Percentiles rank a stretch among this genome's conserved stretches.
Evolutionary conservation across 2,888 invertebrate genomes (phyloP).

Genomic region (Cantharis rufa): DNA sequence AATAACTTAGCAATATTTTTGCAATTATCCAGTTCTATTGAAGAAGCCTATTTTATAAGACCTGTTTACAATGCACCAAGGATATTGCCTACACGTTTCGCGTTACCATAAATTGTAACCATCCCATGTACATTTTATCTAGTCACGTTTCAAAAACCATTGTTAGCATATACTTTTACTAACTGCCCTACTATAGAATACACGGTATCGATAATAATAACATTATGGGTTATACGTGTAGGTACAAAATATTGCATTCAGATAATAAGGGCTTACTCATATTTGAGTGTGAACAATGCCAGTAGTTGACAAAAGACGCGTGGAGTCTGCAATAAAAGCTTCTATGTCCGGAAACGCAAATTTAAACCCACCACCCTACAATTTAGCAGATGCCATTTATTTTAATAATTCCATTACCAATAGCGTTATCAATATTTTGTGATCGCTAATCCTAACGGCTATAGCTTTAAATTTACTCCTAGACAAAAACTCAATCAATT

Average conservation of each 20-base stretch:
- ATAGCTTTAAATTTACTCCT: not conserved
- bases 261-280: slow-evolving; percentile 20
- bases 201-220: slow-evolving; percentile 14
- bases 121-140: slow-evolving; percentile 12
- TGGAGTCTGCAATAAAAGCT: slow-evolving; percentile 10
- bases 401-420: not conserved
- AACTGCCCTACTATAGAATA: slow-evolving; percentile 17
- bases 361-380: slow-evolving; percentile 11
- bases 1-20: not conserved
- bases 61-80: not conserved
- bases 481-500: not conserved
- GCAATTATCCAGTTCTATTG: not conserved
- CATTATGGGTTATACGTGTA: slow-evolving; percentile 29
- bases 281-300: slow-evolving; percentile 26
- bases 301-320: slow-evolving; percentile 27
- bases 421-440: not conserved
- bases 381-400: slow-evolving; percentile 19
- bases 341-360: slow-evolving; percentile 22
- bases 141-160: slow-evolving; percentile 15
- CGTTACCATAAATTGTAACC: slow-evolving; percentile 15
- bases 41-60: not conserved
- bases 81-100: slow-evolving; percentile 2
- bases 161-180: slow-evolving; percentile 8
- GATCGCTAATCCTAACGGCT: not conserved
- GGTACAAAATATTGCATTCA: slow-evolving; percentile 28